Evolutionary conservation across 2,797 vertebrate species (phyloP), one percentile per base, ranked within the genome.

Genomic region (Gymnoscopelus microlampas): DNA sequence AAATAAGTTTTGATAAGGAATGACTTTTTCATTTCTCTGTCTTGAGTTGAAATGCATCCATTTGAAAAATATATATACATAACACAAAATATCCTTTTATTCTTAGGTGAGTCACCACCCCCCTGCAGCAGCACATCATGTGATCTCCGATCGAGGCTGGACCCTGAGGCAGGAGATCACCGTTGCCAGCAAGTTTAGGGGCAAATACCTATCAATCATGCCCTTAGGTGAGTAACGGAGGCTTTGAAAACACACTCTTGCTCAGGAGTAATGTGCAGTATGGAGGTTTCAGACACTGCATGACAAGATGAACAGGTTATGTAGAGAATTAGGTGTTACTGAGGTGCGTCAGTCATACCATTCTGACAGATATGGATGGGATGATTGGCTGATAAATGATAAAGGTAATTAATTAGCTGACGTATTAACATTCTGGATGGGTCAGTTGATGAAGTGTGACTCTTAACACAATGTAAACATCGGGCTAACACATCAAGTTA

Each of bases 201-300:
- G 97, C 0, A 99, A 99, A 95, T 99, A 98, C 77, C 95, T 99
- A 65, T 99, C 97, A 63, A 96, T 99, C 73, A 98, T 98, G 97
- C 97, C 97, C 0, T 88, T 92, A 72, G 91, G 91, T 92, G 75
- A 77, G 77, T 14, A 1, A 3, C 19, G n/a, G 48, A 32, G 19
- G 6, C 32, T 35, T 35, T 35, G 32, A 35, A 4, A 35, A 35
- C 32, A 35, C 32, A 35, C 32, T 3, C 32, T 35, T 29, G 26
- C 2, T 29, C 26, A 4, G 26, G 26, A 29, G 4, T 35, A 3
- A 29, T 5, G 32, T 32, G 32, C 32, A 32, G 32, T 32, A 32
- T 32, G 32, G 5, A 32, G 32, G 32, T 32, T 32, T 32, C 26
- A 29, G 19, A 19, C 19, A 19, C 19, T 1, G 19, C 1, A 19